Percentiles rank a stretch among this genome's conserved stretches.
phyloP scores from a whole-genome alignment of 2,888 invertebrate genomes.

The Syritta pipiens region DNA sequence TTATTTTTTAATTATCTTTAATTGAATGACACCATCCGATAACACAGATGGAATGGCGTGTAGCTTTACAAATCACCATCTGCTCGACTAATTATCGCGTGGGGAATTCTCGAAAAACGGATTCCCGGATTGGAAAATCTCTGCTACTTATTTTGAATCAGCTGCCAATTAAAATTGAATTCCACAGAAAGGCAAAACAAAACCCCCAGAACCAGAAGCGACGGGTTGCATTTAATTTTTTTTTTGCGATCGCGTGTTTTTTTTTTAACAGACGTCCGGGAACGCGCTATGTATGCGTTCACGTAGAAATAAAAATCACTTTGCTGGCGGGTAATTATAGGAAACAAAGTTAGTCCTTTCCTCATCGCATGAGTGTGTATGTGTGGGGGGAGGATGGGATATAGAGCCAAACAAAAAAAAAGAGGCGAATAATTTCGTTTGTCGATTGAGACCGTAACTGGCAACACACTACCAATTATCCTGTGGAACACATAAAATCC shows the following conservation, averaged over 20 bases:
- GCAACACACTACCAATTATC: constrained; percentile 26
- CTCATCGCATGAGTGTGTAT: background rate
- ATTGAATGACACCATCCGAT: constrained; percentile 16
- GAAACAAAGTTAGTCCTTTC: constrained; percentile 38
- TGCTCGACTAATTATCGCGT: constrained; percentile 35
- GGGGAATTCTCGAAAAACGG: background rate
- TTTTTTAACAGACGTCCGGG: too few relatives aligned
- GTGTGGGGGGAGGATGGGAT: constrained; percentile 11
- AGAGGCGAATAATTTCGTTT: constrained; percentile 45
- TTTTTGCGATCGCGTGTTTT: background rate
- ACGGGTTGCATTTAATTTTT: background rate
- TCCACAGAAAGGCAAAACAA: background rate
- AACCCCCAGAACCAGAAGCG: too few relatives aligned
- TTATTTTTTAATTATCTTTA: constrained; percentile 37
- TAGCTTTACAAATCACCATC: constrained; percentile 33
- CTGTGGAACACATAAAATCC: constrained; percentile 9
- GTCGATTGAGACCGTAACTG: constrained; percentile 33
- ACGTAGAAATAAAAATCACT: constrained; percentile 32
- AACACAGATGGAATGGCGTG: background rate
- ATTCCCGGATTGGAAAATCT: constrained; percentile 19
- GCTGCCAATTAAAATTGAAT: constrained; percentile 44
- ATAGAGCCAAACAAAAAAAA: constrained; percentile 14
- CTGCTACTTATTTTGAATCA: constrained; percentile 25
- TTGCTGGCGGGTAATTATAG: constrained; percentile 43
- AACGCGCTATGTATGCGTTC: too few relatives aligned